These are phyloP conservation scores for Cebus imitator DNA, from an alignment of 2,113 vertebrate species.

Conservation along the genomic window DNA sequence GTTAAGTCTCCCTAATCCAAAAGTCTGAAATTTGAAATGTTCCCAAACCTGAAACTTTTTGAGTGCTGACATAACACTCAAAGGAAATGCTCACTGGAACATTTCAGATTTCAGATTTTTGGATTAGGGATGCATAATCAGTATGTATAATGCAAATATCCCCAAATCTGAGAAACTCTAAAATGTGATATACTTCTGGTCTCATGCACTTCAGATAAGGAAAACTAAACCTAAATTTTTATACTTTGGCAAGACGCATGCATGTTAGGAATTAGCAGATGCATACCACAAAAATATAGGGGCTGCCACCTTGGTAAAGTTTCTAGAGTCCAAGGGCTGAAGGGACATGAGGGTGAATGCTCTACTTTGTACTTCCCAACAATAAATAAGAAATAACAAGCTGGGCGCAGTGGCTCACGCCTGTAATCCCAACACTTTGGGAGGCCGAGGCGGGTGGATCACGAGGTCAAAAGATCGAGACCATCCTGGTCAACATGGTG, in stretches of 20 bases:
- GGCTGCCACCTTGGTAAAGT: not conserved
- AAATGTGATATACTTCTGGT: not conserved
- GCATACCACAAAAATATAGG: not conserved
- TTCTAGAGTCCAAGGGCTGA: not conserved
- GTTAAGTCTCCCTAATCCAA: not conserved
- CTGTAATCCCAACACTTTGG: no score
- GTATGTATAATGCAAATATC: not conserved
- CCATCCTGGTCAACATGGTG: no score
- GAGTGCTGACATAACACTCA: not conserved
- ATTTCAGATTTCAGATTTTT: not conserved
- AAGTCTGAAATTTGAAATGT: not conserved
- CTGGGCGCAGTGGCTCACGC: no score
- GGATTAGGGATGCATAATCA: not conserved
- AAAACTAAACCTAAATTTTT: not conserved
- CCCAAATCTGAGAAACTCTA: not conserved
- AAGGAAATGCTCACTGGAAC: not conserved
- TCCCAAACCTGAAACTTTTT: not conserved
- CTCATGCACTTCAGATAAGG: not conserved
- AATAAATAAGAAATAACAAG: not conserved
- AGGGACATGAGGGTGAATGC: not conserved
- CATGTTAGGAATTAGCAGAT: not conserved
- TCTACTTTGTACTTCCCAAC: not conserved
- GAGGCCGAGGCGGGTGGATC: no score
- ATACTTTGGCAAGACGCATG: constrained; percentile 11
- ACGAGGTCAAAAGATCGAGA: no score